Conservation (phyloP, 2,797 vertebrate species). For the Dendrocincla tyrannina region DNA sequence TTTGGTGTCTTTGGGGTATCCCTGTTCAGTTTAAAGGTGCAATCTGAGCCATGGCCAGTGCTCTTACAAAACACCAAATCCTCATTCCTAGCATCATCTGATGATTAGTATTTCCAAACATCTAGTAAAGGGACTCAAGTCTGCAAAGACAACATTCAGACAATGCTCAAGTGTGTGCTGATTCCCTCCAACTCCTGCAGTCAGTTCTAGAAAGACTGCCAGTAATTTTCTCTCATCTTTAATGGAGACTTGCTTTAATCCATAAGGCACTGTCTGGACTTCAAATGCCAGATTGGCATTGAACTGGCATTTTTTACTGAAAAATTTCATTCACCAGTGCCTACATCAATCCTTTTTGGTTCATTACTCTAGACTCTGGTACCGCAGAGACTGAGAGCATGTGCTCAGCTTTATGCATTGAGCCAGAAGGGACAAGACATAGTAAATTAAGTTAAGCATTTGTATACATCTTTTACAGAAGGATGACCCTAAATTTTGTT, state of each 20-base stretch:
- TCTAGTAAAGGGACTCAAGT: neutral
- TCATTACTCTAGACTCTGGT: neutral
- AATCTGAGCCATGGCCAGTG: neutral
- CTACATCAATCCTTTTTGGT: neutral
- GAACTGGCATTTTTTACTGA: neutral
- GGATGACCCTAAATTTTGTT: neutral
- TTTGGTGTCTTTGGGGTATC: neutral
- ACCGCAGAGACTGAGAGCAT: neutral
- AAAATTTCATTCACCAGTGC: neutral
- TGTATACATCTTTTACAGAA: neutral
- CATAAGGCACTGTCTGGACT: neutral
- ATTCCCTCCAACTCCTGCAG: neutral
- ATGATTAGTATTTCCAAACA: neutral
- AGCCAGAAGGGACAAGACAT: neutral
- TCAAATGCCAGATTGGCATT: neutral
- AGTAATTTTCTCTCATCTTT: neutral
- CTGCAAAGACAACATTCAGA: neutral
- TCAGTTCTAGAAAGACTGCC: neutral
- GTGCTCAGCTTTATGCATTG: neutral
- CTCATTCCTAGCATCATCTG: neutral
- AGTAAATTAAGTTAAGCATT: constrained; percentile 6
- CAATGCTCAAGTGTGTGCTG: neutral
- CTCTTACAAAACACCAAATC: neutral
- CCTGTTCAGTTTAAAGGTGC: neutral
- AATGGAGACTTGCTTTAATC: neutral